A percentile compares a stretch with the other conserved stretches of the same genome.
Evolutionary conservation across 2,888 invertebrate genomes (phyloP).

Genomic region (Hemistola chrysoprasaria): DNA sequence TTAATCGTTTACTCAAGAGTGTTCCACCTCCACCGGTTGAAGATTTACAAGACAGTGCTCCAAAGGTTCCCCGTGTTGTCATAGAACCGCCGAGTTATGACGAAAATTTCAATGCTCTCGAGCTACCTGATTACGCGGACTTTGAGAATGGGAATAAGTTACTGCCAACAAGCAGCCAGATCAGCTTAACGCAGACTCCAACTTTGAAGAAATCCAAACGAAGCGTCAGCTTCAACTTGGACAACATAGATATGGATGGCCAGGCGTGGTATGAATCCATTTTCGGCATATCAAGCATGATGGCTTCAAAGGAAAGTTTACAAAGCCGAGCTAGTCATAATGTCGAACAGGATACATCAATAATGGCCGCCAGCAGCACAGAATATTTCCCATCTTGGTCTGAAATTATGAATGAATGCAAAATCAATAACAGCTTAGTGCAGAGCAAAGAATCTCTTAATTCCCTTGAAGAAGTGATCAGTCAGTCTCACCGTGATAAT

Average conservation of each 20-base stretch:
- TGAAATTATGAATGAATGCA: conserved; percentile 56
- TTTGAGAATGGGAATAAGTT: conserved; percentile 59
- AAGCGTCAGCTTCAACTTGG: conserved; percentile 51
- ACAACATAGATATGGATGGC: conserved; percentile 40
- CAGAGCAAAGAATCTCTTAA: conserved; percentile 39
- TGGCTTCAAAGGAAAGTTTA: conserved; percentile 15
- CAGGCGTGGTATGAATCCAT: conserved; percentile 65
- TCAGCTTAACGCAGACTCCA: conserved; percentile 39
- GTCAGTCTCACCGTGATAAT: conserved; percentile 45
- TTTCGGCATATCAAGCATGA: conserved; percentile 60
- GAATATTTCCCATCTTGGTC: conserved; percentile 55
- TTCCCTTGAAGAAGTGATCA: conserved; percentile 50
- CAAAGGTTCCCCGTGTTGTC: conserved; percentile 25
- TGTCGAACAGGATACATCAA: conserved; percentile 14
- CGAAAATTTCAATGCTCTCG: conserved; percentile 47
- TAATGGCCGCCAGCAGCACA: conserved; percentile 32
- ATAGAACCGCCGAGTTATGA: conserved; percentile 28
- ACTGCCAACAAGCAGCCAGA: conserved; percentile 33
- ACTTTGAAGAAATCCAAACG: conserved; percentile 54
- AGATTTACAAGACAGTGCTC: conserved; percentile 30
- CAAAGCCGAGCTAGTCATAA: conserved; percentile 7
- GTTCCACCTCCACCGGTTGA: conserved; percentile 64
- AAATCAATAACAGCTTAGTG: conserved; percentile 44
- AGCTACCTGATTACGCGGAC: conserved; percentile 58
- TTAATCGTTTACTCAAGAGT: conserved; percentile 55